Percentiles rank a stretch among this genome's conserved stretches.
These are phyloP conservation scores for Scortum barcoo DNA, from an alignment of 2,113 vertebrate genomes.

Conservation along the genomic window DNA sequence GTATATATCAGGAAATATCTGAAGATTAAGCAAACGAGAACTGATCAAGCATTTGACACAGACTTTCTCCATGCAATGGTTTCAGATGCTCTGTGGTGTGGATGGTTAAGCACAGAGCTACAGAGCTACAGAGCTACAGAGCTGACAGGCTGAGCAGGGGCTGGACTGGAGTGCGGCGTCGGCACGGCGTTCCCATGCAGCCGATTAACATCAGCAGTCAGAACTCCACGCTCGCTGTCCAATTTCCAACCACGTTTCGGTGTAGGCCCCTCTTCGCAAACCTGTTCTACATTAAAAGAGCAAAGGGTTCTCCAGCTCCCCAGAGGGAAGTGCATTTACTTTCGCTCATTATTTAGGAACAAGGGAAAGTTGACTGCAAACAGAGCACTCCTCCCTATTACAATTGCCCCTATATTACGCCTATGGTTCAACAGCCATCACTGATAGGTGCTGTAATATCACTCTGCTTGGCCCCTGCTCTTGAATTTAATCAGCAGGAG, in stretches of 20 bases:
- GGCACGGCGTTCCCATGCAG: conserved; percentile 50
- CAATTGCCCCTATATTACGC: conserved; percentile 34
- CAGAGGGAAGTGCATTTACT: conserved; percentile 38
- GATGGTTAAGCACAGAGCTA: no score
- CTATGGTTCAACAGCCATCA: conserved; percentile 13
- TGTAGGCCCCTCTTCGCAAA: conserved; percentile 51
- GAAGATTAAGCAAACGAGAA: neutral
- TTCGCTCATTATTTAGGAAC: conserved; percentile 59
- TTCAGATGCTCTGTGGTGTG: neutral
- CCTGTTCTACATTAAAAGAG: conserved; percentile 73
- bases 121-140: no score
- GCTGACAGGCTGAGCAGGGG: neutral
- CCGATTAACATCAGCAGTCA: conserved; percentile 60
- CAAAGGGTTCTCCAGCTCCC: conserved; percentile 54
- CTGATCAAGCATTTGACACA: neutral
- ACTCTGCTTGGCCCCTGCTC: neutral
- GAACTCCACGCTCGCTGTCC: conserved; percentile 38
- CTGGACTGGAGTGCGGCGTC: conserved; percentile 1
- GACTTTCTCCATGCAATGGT: neutral
- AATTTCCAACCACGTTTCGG: conserved; percentile 51
- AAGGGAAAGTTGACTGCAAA: conserved; percentile 42
- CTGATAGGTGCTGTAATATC: neutral
- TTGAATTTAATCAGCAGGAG: conserved; percentile 27
- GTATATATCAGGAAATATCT: neutral
- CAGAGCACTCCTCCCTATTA: conserved; percentile 37